These are phyloP conservation scores for Cosmopolites sordidus DNA, from an alignment of 2,888 invertebrate species.

Conservation along the genomic window DNA sequence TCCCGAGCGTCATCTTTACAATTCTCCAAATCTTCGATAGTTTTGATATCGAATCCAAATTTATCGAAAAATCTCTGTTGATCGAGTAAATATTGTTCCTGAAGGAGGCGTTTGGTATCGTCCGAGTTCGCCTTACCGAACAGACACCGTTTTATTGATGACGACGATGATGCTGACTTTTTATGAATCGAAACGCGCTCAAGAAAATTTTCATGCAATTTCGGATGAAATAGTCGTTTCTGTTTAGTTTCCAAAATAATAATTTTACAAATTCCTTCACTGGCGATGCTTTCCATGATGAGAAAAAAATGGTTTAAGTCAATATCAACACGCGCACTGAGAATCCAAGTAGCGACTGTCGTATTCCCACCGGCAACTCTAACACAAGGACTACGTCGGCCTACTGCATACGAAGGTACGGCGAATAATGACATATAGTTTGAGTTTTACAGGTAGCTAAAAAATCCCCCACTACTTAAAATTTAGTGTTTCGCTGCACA, in stretches of 20 bases:
- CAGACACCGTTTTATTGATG: conserved; percentile 52
- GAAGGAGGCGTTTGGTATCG: conserved; percentile 56
- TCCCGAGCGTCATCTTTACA: conserved; percentile 8
- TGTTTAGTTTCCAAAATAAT: conserved; percentile 27
- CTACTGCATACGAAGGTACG: neutral
- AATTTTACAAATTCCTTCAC: conserved; percentile 29
- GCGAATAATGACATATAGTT: conserved; percentile 9
- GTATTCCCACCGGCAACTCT: conserved; percentile 3
- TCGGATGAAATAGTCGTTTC: conserved; percentile 25
- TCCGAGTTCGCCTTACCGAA: conserved; percentile 59
- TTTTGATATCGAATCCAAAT: conserved; percentile 56
- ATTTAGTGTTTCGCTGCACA: conserved; percentile 7
- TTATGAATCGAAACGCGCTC: conserved; percentile 11
- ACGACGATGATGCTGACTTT: neutral
- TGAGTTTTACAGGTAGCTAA: conserved; percentile 14
- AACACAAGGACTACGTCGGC: neutral
- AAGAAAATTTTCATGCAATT: conserved; percentile 21
- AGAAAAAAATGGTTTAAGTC: no score
- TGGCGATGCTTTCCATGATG: conserved; percentile 9
- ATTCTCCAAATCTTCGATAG: conserved; percentile 22
- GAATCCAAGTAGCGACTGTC: no score
- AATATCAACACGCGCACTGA: no score
- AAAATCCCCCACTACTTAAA: conserved; percentile 5
- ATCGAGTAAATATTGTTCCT: conserved; percentile 57
- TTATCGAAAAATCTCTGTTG: conserved; percentile 56